Evolutionary conservation across 2,888 invertebrate species (phyloP).

Genomic region (Campoplex capitator): DNA sequence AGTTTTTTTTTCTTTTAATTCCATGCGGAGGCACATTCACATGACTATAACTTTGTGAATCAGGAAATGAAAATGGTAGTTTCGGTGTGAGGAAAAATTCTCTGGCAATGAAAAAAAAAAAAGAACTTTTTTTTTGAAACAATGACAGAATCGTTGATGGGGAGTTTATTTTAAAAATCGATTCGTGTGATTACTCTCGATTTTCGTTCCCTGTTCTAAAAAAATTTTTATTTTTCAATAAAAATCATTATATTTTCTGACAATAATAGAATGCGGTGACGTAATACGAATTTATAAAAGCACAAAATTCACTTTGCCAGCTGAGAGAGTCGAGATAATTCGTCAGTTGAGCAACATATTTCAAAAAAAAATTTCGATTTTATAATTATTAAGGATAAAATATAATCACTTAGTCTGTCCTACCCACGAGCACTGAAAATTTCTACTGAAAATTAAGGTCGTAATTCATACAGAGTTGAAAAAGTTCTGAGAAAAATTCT

Average conservation of each 20-base stretch:
- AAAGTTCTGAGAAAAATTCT: not conserved
- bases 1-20: conserved; percentile 12
- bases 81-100: not conserved
- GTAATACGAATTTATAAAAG: not conserved
- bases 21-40: not conserved
- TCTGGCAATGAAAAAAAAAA: not conserved
- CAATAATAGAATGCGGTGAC: not conserved
- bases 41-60: not conserved
- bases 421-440: not conserved
- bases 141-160: not conserved
- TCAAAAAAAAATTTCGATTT: too few relatives aligned
- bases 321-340: too few relatives aligned
- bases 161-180: not conserved
- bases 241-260: not conserved
- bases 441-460: not conserved
- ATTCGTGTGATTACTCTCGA: not conserved
- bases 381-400: not conserved
- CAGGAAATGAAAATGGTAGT: not conserved
- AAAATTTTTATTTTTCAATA: too few relatives aligned
- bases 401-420: not conserved
- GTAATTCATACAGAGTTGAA: not conserved
- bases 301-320: too few relatives aligned
- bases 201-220: too few relatives aligned
- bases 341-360: too few relatives aligned
- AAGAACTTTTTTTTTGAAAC: not conserved